phyloP scores from a whole-genome alignment of 2,888 invertebrate genomes.

The Leptinotarsa juncta region DNA sequence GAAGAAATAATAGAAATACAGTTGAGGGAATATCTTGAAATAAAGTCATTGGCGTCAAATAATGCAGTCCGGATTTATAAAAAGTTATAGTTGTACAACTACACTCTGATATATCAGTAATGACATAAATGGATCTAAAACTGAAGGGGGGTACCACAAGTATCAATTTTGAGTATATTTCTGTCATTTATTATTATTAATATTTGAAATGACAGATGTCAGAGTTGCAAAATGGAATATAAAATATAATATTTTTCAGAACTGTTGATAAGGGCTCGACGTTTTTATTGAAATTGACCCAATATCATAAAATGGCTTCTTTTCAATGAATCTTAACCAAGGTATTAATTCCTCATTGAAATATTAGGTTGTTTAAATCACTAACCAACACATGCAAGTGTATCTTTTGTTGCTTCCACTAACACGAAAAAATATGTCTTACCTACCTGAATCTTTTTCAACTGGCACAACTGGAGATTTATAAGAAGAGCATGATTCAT shows the following conservation, averaged over 20 bases:
- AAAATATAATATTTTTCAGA: no score
- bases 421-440: background rate
- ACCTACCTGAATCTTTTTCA: constrained; percentile 26
- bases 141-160: background rate
- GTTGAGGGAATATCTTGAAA: background rate
- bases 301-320: no score
- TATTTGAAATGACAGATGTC: background rate
- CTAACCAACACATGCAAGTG: no score
- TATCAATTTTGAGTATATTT: background rate
- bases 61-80: background rate
- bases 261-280: no score
- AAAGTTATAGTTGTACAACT: no score
- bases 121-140: no score
- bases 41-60: background rate
- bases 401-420: background rate
- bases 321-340: no score
- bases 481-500: constrained; percentile 26
- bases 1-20: background rate
- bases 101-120: no score
- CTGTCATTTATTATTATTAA: background rate
- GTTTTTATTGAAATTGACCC: no score
- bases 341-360: no score
- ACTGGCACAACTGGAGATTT: constrained; percentile 8
- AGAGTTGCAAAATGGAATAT: no score
- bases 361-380: no score